Conservation (phyloP, 1,140 invertebrate genomes). For the Ips typographus region DNA sequence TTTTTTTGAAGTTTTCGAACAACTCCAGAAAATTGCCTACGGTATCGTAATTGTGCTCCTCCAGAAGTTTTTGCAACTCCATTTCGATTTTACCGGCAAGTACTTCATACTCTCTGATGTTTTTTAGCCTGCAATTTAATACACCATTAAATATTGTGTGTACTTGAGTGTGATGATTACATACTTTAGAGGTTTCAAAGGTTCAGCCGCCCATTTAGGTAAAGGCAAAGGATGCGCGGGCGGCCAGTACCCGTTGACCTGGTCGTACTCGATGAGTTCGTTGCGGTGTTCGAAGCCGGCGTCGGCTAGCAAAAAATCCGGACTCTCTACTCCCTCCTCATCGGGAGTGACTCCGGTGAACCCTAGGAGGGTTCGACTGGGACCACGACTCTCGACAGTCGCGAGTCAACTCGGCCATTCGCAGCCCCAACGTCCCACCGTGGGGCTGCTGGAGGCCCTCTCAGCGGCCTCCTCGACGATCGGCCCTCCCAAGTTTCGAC, state of each 20-base stretch:
- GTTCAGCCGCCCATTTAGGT: constrained; percentile 62
- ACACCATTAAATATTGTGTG: background rate
- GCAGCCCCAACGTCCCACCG: constrained; percentile 80
- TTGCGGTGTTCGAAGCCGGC: constrained; percentile 30
- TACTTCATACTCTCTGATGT: constrained; percentile 75
- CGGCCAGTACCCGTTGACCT: constrained; percentile 60
- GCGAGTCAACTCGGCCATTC: constrained; percentile 94
- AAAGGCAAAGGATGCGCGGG: constrained; percentile 66
- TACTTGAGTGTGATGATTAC: background rate
- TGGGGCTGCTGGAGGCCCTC: constrained; percentile 58
- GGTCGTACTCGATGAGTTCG: constrained; percentile 51
- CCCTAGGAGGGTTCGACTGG: constrained; percentile 53
- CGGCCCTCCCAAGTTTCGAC: constrained; percentile 3
- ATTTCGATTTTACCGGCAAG: constrained; percentile 74
- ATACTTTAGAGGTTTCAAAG: constrained; percentile 55
- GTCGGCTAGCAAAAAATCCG: constrained; percentile 24
- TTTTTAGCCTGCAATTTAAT: constrained; percentile 43
- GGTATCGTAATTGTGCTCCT: constrained; percentile 83
- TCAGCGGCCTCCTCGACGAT: constrained; percentile 19
- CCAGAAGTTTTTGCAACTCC: constrained; percentile 72
- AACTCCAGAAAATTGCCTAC: constrained; percentile 82
- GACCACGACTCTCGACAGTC: constrained; percentile 59
- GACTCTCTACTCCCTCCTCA: constrained; percentile 25
- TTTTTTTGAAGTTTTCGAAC: constrained; percentile 69
- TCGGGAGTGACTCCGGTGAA: constrained; percentile 20